phyloP scores from a whole-genome alignment of 2,113 vertebrate genomes.

The Pterocles orientalis region DNA sequence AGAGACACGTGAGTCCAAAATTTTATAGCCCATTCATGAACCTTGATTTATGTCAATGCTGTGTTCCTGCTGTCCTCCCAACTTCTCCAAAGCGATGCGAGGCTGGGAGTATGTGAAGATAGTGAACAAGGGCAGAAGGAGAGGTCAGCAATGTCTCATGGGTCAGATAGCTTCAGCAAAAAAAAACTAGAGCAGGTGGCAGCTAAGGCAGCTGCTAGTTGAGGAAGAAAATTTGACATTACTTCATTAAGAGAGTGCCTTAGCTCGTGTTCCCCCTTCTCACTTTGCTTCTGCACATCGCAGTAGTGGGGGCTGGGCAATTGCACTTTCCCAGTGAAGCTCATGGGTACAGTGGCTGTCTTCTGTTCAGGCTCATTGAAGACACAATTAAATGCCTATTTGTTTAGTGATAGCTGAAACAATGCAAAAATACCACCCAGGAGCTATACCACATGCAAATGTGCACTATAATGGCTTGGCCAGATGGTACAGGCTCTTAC shows the following conservation, averaged over 20 bases:
- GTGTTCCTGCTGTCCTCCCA: constrained; percentile 2
- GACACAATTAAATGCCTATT: constrained; percentile 35
- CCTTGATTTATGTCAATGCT: constrained; percentile 43
- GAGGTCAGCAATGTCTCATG: background rate
- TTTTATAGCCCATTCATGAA: constrained; percentile 39
- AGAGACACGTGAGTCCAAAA: background rate
- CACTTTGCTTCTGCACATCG: background rate
- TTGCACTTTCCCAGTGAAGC: background rate
- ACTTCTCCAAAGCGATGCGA: background rate
- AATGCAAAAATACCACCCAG: constrained; percentile 39
- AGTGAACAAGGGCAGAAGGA: background rate
- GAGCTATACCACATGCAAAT: constrained; percentile 3
- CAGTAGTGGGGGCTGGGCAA: background rate
- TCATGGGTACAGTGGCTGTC: background rate
- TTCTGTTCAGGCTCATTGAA: constrained; percentile 13
- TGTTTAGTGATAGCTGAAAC: constrained; percentile 12
- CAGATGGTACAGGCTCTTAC: background rate
- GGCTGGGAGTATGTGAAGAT: background rate
- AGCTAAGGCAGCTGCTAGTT: constrained; percentile 15
- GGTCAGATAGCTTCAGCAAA: background rate
- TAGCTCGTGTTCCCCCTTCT: background rate
- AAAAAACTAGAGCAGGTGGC: background rate
- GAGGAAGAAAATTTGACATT: constrained; percentile 4
- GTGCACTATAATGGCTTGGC: background rate
- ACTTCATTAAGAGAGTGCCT: constrained; percentile 10